These are phyloP conservation scores for Ptychoptera albimana DNA, from an alignment of 2,888 invertebrate genomes.

Conservation along the genomic window DNA sequence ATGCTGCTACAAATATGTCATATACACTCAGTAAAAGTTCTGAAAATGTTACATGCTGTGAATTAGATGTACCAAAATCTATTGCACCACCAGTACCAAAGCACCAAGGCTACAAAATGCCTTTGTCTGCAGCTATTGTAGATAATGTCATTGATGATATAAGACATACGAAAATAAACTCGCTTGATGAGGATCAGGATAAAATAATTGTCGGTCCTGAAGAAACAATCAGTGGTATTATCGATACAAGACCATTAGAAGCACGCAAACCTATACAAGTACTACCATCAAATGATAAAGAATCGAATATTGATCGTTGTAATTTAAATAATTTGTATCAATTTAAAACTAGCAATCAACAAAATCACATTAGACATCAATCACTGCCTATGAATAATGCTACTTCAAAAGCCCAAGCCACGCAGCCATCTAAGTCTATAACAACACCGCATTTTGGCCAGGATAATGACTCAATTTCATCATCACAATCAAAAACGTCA, in stretches of 20 bases:
- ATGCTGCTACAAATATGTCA: slow-evolving; percentile 8
- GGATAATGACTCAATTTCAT: neutral
- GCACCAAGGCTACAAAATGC: slow-evolving; percentile 12
- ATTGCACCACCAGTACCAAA: slow-evolving; percentile 30
- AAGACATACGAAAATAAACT: neutral
- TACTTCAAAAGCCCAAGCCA: neutral
- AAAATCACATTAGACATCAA: slow-evolving; percentile 11
- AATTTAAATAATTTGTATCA: slow-evolving; percentile 12
- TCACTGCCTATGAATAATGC: slow-evolving; percentile 8
- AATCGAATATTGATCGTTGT: slow-evolving; percentile 6
- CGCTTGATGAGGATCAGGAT: slow-evolving; percentile 14
- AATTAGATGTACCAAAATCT: slow-evolving; percentile 21
- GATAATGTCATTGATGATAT: neutral
- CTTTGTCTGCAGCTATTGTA: neutral
- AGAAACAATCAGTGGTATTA: slow-evolving; percentile 54
- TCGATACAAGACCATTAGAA: slow-evolving; percentile 39
- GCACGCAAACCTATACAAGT: slow-evolving; percentile 21
- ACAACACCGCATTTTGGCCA: slow-evolving; percentile 9
- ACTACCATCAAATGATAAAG: slow-evolving; percentile 7
- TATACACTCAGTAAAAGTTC: slow-evolving; percentile 18
- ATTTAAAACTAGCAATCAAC: slow-evolving; percentile 9
- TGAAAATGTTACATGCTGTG: slow-evolving; percentile 19
- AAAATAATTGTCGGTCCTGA: slow-evolving; percentile 49
- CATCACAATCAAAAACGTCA: slow-evolving; percentile 8
- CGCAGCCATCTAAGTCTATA: slow-evolving; percentile 10